Conservation (phyloP, 2,113 vertebrate species). For the Oxyura jamaicensis region DNA sequence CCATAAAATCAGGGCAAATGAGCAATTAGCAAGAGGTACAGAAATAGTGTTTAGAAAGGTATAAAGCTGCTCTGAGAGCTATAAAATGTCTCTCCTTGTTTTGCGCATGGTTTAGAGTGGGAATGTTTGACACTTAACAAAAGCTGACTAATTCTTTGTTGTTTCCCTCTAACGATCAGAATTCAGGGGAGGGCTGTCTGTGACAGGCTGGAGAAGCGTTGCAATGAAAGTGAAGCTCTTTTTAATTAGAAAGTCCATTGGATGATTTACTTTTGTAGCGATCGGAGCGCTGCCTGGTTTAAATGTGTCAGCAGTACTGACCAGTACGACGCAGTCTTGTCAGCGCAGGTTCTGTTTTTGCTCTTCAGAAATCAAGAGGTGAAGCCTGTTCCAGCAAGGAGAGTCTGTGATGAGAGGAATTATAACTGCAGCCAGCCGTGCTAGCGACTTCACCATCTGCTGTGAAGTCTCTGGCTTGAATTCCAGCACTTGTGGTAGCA, state of each 20-base stretch:
- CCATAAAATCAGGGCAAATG: constrained; percentile 12
- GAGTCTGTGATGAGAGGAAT: constrained; percentile 18
- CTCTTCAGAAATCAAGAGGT: constrained; percentile 18
- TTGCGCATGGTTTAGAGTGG: neutral
- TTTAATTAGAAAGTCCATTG: constrained; percentile 26
- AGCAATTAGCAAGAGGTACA: constrained; percentile 29
- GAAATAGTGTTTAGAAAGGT: constrained; percentile 20
- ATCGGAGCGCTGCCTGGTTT: constrained; percentile 1
- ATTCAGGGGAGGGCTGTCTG: neutral
- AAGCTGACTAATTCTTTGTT: constrained; percentile 43
- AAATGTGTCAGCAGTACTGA: constrained; percentile 20
- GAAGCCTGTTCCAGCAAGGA: constrained; percentile 34
- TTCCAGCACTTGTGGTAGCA: constrained; percentile 6
- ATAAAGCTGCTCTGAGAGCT: constrained; percentile 47
- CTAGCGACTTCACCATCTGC: constrained; percentile 21
- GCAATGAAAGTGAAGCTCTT: neutral
- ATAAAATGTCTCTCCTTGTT: constrained; percentile 27
- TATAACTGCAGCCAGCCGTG: neutral
- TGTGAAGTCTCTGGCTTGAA: neutral
- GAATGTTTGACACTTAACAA: constrained; percentile 25
- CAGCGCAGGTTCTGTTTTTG: constrained; percentile 12
- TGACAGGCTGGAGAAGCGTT: neutral
- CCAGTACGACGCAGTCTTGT: neutral
- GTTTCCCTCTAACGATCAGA: neutral
- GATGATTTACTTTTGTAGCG: constrained; percentile 37